Evolutionary conservation across 2,888 invertebrate genomes (phyloP).

Genomic region (Nephrocerus scutellatus): DNA sequence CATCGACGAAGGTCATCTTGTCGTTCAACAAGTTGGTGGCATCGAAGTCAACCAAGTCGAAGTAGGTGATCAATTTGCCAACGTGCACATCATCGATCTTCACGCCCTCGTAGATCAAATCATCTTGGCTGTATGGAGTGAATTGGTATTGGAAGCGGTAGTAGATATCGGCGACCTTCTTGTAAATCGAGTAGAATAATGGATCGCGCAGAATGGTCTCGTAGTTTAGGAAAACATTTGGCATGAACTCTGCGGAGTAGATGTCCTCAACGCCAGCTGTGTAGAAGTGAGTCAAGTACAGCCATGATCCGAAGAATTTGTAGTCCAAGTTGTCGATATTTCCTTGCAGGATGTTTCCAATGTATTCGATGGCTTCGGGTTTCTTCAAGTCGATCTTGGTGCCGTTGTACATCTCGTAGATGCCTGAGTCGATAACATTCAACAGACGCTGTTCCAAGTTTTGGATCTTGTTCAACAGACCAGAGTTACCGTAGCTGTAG

Average conservation of each 20-base stretch:
- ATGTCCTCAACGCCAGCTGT: constrained; percentile 27
- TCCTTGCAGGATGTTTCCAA: constrained; percentile 53
- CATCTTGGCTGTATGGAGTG: constrained; percentile 55
- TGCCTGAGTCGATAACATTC: constrained; percentile 49
- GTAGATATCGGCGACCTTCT: constrained; percentile 55
- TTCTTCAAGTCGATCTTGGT: constrained; percentile 29
- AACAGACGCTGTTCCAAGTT: constrained; percentile 44
- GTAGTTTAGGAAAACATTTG: constrained; percentile 58
- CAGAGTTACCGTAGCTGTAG: constrained; percentile 41
- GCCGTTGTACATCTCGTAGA: constrained; percentile 32
- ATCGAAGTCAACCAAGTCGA: constrained; percentile 57
- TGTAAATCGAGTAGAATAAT: constrained; percentile 60
- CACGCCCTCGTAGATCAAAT: constrained; percentile 55
- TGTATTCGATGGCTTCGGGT: constrained; percentile 49
- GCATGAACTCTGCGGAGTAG: constrained; percentile 38
- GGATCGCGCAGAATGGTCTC: constrained; percentile 64
- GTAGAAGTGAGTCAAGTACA: constrained; percentile 21
- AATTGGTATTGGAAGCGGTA: constrained; percentile 53
- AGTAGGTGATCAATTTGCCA: constrained; percentile 60
- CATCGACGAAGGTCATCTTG: constrained; percentile 27
- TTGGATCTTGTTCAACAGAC: constrained; percentile 21
- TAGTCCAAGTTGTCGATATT: constrained; percentile 42
- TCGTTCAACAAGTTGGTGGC: constrained; percentile 42
- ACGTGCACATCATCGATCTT: constrained; percentile 56
- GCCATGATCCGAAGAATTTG: constrained; percentile 29